Percentiles rank a stretch among this genome's conserved stretches.
Conservation (phyloP, 2,797 vertebrate species). For the Fistularia commersonii region DNA sequence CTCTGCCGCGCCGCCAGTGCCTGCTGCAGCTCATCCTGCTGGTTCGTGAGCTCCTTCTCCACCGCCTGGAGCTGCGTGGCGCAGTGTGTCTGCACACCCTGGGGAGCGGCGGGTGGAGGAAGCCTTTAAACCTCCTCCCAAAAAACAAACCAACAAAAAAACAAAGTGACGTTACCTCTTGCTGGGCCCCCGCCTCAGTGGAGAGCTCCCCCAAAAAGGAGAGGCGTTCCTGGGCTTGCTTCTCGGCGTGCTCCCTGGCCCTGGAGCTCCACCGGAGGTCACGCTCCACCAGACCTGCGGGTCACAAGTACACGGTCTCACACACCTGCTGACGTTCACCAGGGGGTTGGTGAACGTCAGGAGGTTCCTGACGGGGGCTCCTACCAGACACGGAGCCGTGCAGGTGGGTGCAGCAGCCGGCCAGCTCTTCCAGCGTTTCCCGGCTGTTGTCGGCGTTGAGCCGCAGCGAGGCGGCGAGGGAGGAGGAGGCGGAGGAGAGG, state of each 20-base stretch:
- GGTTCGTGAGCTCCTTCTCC: constrained; percentile 35
- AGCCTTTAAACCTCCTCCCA: too few relatives aligned
- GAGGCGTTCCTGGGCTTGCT: constrained; percentile 68
- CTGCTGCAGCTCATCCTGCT: constrained; percentile 51
- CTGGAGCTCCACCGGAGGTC: constrained; percentile 66
- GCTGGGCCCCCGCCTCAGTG: constrained; percentile 64
- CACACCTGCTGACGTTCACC: not conserved
- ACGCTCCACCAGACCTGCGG: constrained; percentile 65
- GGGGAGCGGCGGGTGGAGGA: not conserved
- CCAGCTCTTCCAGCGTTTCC: constrained; percentile 70
- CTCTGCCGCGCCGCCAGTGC: constrained; percentile 50
- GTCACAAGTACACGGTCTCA: not conserved
- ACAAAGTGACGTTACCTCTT: constrained; percentile 71
- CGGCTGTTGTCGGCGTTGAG: constrained; percentile 61
- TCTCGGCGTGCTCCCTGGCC: constrained; percentile 41
- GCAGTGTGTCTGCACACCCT: constrained; percentile 72
- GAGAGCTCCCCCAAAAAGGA: constrained; percentile 52
- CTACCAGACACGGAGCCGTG: constrained; percentile 60
- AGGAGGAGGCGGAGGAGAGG: constrained; percentile 65
- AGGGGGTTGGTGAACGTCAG: too few relatives aligned
- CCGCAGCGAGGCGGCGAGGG: constrained; percentile 76
- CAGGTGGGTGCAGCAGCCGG: constrained; percentile 67
- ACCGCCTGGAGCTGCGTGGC: constrained; percentile 52
- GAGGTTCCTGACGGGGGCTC: too few relatives aligned
- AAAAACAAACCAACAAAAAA: too few relatives aligned